Base-by-base conservation (phyloP, 2,888 invertebrate species). In the Exephanes ischioxanthus region DNA sequence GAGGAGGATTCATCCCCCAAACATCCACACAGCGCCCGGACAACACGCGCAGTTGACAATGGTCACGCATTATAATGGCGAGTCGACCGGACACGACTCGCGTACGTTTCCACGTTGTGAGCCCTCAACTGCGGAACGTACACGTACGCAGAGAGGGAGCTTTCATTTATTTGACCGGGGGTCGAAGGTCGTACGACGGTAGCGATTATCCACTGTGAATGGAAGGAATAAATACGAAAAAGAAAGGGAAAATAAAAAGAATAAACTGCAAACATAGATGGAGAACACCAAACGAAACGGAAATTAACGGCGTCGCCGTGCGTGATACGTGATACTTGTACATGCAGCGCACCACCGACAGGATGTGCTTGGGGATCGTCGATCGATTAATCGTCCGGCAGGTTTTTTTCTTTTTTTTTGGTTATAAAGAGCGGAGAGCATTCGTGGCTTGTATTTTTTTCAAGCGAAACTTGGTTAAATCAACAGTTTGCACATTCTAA, bases 31-130 rank as follows among this genome's bases (percentile, higher is more conserved):
- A 79, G 71, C 75, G 19, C 61, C 71, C 61, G 61, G 41, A 76
- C 70, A 79, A 71, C 81, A 41, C 73, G 67, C 61, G 67, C 68
- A 72, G 86, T 87, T 88, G 90, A 93, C 93, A 93, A 93, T 93
- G 91, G 91, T 93, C 93, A 91, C 90, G 92, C 92, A 93, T 91
- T 90, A 92, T 93, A 93, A 93, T 93, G 90, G 92, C 91, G 80
- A 83, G 77, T 70, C 85, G 82, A 85, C 80, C 77, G 82, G 77
- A 85, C 85, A 72, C 72, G 45, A 16, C 82, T 61, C 48, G 19
- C 51, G 45, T 72, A 71, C 73, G 71, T 71, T 76, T 63, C 82
- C 58, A 70, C 16, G 61, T 79, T 72, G 63, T 82, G 33, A 85
- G 76, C 79, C 61, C 76, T 53, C 71, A 76, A 66, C 16, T 76